Evolutionary conservation across 1,140 invertebrate genomes (phyloP).

Genomic region (Aphelenchoides fujianensis): DNA sequence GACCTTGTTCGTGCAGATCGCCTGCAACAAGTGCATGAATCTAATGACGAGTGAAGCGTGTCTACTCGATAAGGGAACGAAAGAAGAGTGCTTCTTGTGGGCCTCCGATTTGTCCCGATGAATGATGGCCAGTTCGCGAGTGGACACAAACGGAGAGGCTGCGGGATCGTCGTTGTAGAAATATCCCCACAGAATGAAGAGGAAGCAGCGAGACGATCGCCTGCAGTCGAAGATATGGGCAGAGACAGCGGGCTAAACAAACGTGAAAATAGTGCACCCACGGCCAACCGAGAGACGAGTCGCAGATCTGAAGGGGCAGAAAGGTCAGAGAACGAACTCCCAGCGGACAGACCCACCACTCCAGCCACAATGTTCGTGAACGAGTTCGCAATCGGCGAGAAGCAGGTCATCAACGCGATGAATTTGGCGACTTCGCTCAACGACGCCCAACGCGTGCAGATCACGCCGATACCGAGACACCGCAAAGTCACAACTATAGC

Average conservation of each 20-base stretch:
- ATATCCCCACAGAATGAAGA: conserved; percentile 26
- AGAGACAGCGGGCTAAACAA: too few relatives aligned
- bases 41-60: neutral
- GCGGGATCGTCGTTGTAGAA: conserved; percentile 36
- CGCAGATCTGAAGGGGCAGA: conserved; percentile 37
- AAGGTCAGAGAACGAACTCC: too few relatives aligned
- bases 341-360: conserved; percentile 30
- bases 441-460: conserved; percentile 41
- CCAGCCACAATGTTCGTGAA: conserved; percentile 31
- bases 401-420: conserved; percentile 38
- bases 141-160: conserved; percentile 30
- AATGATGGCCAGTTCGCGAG: conserved; percentile 30
- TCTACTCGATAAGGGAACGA: conserved; percentile 34
- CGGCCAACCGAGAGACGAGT: conserved; percentile 34
- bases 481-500: conserved; percentile 38
- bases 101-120: conserved; percentile 36
- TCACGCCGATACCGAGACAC: conserved; percentile 36
- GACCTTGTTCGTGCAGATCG: conserved; percentile 23
- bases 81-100: conserved; percentile 30
- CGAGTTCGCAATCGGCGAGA: conserved; percentile 27
- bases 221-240: too few relatives aligned
- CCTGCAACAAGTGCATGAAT: conserved; percentile 4
- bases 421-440: conserved; percentile 41
- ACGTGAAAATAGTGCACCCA: conserved; percentile 42
- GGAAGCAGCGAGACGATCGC: conserved; percentile 20